Conservation (phyloP, 1,140 invertebrate genomes). For the Lamellibrachia luymesi region DNA sequence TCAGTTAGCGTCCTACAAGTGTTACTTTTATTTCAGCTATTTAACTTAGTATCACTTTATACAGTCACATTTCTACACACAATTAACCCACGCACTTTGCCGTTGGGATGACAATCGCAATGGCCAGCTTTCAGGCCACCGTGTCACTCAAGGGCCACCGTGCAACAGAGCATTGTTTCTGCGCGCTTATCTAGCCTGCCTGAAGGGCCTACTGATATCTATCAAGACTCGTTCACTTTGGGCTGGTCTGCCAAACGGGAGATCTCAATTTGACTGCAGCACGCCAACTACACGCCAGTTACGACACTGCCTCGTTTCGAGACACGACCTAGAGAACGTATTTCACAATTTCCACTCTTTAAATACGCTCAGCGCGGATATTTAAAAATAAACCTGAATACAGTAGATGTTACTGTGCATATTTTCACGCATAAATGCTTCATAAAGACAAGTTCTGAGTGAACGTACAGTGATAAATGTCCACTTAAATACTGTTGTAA, state of each 20-base stretch:
- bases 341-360: neutral
- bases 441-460: neutral
- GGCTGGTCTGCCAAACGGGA: neutral
- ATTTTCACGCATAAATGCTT: neutral
- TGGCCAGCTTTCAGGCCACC: neutral
- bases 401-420: neutral
- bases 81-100: neutral
- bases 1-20: no score
- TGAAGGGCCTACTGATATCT: neutral
- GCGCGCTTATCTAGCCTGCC: neutral
- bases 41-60: neutral
- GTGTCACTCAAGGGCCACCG: neutral
- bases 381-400: neutral
- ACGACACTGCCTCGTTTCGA: neutral
- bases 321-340: neutral
- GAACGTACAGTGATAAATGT: neutral
- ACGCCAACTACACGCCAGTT: neutral
- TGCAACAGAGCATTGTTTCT: neutral
- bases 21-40: neutral
- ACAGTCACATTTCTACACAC: neutral
- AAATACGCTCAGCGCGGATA: neutral
- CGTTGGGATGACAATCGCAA: neutral
- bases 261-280: neutral
- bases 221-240: neutral
- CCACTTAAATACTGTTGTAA: constrained; percentile 1